Base-by-base conservation (phyloP, 2,888 invertebrate species). In the Philereme transversata region DNA sequence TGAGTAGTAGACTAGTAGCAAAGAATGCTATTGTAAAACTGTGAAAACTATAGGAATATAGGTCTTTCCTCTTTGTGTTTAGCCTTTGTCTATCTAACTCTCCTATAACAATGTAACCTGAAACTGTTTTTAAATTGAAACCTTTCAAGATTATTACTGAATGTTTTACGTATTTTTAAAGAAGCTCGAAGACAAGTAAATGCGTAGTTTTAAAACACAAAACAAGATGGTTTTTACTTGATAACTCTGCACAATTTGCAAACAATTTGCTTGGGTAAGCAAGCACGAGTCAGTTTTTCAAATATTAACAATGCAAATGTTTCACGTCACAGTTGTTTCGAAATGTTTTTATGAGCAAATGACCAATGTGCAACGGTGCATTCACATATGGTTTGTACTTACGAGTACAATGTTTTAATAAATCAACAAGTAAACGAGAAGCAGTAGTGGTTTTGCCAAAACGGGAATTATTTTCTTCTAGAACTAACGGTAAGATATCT, bases 401-500 rank as follows among this genome's bases (percentile, higher is more conserved):
- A 75, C 74, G 73, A 79, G 76, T 79, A 82, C 76, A 81, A 81
- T 77, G 82, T 82, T 81, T 75, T 76, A 80, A 87, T 87, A 87
- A 87, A 86, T 84, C 86, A 84, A 79, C 76, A 74, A 73, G 76
- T 71, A 78, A 51, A 77, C 76, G 71, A 82, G 79, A 68, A 75
- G 66, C 66, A 72, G 77, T 83, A 78, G 86, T 80, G 71, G 84
- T 79, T 83, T 79, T 76, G 69, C 85, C 84, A 83, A 87, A 87
- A 80, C 82, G 76, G 83, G 81, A 77, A 57, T 71, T 64, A 22
- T 22, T 22, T 22, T 22, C 22, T 22, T 22, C 22, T 22, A 22
- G 22, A 22, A 22, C 22, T 22, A 22, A 22, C 22, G 22, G 22
- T 22, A 22, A 22, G 22, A 2, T 22, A 22, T 2, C 22, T n/a